Evolutionary conservation across 2,888 invertebrate genomes (phyloP).

Genomic region (Trachelus stipa): DNA sequence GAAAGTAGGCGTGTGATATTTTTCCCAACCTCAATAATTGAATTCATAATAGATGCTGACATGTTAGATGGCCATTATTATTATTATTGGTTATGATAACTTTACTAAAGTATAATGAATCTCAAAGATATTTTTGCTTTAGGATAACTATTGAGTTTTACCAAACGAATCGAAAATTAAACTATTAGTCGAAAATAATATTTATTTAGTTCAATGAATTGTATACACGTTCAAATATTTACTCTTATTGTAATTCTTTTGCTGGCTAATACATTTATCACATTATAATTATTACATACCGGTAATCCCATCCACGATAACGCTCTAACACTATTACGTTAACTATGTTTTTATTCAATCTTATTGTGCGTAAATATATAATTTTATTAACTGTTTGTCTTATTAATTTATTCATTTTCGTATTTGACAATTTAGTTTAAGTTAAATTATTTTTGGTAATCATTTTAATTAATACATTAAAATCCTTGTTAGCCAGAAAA

Average conservation of each 20-base stretch:
- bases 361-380: neutral
- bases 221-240: neutral
- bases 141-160: neutral
- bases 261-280: neutral
- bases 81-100: neutral
- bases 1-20: neutral
- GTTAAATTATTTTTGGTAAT: neutral
- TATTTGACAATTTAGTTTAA: neutral
- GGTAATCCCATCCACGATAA: neutral
- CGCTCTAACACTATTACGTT: neutral
- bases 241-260: neutral
- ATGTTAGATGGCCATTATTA: neutral
- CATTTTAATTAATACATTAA: neutral
- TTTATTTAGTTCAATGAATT: neutral
- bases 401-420: neutral
- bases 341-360: neutral
- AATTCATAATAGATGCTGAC: neutral
- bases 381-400: neutral
- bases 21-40: neutral
- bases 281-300: neutral
- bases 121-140: neutral
- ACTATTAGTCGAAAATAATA: neutral
- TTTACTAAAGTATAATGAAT: neutral
- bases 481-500: neutral
- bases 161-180: neutral